These are phyloP conservation scores for Ctenochaetus hawaiiensis DNA, from an alignment of 2,797 vertebrate species.

Conservation along the genomic window DNA sequence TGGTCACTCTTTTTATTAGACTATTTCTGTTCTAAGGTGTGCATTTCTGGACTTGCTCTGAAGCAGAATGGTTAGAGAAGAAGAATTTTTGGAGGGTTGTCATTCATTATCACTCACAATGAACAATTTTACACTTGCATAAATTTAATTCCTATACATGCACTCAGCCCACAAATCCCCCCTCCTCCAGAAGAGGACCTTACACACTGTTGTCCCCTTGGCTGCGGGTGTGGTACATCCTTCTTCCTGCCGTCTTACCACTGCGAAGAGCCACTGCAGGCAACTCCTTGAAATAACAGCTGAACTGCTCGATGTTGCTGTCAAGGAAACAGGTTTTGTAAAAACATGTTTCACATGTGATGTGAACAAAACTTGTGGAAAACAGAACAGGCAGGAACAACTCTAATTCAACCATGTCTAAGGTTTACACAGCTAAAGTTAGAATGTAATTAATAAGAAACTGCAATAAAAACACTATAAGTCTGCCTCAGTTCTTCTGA, in stretches of 20 bases:
- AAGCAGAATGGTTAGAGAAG: too few relatives aligned
- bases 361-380: not conserved
- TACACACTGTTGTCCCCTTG: constrained; percentile 98
- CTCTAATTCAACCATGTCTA: not conserved
- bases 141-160: constrained; percentile 31
- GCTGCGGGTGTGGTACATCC: constrained; percentile 98
- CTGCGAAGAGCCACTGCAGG: constrained; percentile 96
- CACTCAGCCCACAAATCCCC: constrained; percentile 30
- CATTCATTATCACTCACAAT: constrained; percentile 1
- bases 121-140: constrained; percentile 13
- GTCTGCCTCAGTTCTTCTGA: too few relatives aligned
- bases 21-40: not conserved
- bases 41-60: too few relatives aligned
- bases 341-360: not conserved
- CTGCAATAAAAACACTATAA: not conserved
- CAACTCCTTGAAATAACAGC: constrained; percentile 98
- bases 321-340: constrained; percentile 46
- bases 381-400: not conserved
- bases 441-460: not conserved
- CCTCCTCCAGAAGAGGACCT: constrained; percentile 82
- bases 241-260: constrained; percentile 95
- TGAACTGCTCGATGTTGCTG: constrained; percentile 98
- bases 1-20: not conserved
- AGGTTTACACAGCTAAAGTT: not conserved
- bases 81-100: not conserved